phyloP scores from a whole-genome alignment of 2,888 invertebrate species.

The Deilephila elpenor region DNA sequence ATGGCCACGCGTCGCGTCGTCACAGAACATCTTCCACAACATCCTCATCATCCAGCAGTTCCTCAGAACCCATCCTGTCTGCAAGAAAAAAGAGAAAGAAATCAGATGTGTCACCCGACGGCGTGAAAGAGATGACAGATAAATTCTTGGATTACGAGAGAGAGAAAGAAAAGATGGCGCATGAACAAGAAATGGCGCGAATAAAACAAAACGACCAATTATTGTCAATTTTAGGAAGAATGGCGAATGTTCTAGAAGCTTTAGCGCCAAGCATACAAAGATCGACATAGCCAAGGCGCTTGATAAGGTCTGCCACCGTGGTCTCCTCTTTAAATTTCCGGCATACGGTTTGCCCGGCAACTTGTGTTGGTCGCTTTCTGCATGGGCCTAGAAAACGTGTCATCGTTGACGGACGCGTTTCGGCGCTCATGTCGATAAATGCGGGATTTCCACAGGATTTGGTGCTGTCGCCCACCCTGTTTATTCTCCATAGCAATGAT shows the following conservation, averaged over 20 bases:
- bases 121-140: constrained; percentile 39
- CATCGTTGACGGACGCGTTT: not conserved
- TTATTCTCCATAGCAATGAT: not conserved
- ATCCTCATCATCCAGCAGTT: constrained; percentile 15
- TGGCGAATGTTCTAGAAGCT: constrained; percentile 42
- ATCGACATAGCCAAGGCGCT: not conserved
- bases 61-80: constrained; percentile 7
- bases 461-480: not conserved
- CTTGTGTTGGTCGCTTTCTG: too few relatives aligned
- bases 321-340: too few relatives aligned
- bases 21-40: constrained; percentile 6
- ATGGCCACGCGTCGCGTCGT: not conserved
- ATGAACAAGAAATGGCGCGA: constrained; percentile 46
- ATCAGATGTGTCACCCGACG: constrained; percentile 20
- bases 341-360: too few relatives aligned
- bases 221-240: constrained; percentile 39
- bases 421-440: not conserved
- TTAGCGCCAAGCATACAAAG: constrained; percentile 42
- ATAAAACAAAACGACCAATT: constrained; percentile 43
- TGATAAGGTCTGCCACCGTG: too few relatives aligned
- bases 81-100: constrained; percentile 35
- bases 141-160: constrained; percentile 43
- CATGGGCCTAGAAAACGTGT: not conserved
- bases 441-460: not conserved
- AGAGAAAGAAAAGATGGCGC: constrained; percentile 41